Conservation (phyloP, 1,140 invertebrate species). For the Drosophila simulans region DNA sequence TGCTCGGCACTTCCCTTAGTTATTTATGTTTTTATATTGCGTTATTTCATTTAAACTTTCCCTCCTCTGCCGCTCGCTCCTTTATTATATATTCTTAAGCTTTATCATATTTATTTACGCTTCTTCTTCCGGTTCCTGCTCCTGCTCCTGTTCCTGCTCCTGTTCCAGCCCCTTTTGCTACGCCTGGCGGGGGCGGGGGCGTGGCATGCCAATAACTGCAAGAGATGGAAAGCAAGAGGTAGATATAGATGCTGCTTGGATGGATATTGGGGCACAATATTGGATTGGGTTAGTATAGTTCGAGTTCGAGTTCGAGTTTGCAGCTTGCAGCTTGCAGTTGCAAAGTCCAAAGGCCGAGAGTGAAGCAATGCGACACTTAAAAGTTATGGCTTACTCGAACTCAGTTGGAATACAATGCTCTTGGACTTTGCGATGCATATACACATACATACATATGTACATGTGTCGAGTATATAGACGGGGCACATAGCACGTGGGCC, state of each 20-base stretch:
- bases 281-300: not conserved
- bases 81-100: conserved; percentile 82
- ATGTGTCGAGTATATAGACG: too few species aligned
- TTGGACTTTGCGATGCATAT: not conserved
- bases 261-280: not conserved
- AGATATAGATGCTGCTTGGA: not conserved
- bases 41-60: conserved; percentile 82
- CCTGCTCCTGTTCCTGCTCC: conserved; percentile 29
- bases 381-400: conserved; percentile 50
- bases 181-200: conserved; percentile 24
- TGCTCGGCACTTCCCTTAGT: conserved; percentile 41
- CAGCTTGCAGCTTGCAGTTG: conserved; percentile 7
- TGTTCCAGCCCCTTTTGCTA: conserved; percentile 10
- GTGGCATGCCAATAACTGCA: conserved; percentile 54
- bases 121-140: conserved; percentile 43
- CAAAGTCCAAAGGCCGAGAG: conserved; percentile 7
- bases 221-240: conserved; percentile 19
- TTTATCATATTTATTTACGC: conserved; percentile 83
- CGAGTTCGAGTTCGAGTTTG: conserved; percentile 12
- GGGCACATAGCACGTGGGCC: not conserved
- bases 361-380: conserved; percentile 53
- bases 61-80: conserved; percentile 6
- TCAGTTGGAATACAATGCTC: conserved; percentile 10
- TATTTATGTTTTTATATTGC: conserved; percentile 81
- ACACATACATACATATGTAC: not conserved